phyloP scores from a whole-genome alignment of 2,888 invertebrate genomes.

The Tinea pellionella region DNA sequence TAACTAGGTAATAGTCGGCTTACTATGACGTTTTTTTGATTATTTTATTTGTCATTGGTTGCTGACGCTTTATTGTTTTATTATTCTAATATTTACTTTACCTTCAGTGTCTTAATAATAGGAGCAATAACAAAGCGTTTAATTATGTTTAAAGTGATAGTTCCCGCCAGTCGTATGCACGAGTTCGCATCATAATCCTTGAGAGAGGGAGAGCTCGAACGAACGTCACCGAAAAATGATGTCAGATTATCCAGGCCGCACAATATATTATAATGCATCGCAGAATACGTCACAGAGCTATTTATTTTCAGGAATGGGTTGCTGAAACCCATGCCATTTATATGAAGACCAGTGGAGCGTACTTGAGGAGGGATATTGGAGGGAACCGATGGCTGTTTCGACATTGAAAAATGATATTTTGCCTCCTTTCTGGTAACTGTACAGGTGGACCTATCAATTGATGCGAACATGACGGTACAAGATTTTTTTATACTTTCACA shows the following conservation, averaged over 20 bases:
- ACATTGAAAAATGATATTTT: constrained; percentile 54
- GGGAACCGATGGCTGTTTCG: constrained; percentile 38
- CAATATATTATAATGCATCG: constrained; percentile 61
- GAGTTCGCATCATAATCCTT: neutral
- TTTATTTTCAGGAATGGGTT: constrained; percentile 52
- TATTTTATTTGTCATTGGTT: too few relatives aligned
- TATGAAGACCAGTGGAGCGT: constrained; percentile 53
- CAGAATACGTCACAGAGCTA: constrained; percentile 51
- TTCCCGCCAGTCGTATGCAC: too few relatives aligned
- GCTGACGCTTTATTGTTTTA: too few relatives aligned
- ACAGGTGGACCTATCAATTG: constrained; percentile 8
- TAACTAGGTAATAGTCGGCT: too few relatives aligned
- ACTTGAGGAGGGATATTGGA: constrained; percentile 41
- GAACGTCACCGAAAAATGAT: constrained; percentile 31
- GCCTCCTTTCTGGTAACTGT: constrained; percentile 15
- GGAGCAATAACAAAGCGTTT: too few relatives aligned
- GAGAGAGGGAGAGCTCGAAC: constrained; percentile 21
- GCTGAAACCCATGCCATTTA: constrained; percentile 48
- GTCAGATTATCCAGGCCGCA: constrained; percentile 36
- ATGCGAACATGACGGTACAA: neutral
- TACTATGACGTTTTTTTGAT: too few relatives aligned
- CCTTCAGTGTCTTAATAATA: too few relatives aligned
- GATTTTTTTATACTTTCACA: too few relatives aligned
- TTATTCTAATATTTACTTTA: too few relatives aligned
- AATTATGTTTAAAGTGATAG: too few relatives aligned